A percentile compares a stretch with the other conserved stretches of the same genome.
These are phyloP conservation scores for Eunapius fragilis DNA, from an alignment of 37 sponge, comb jelly and placozoan genomes.

Conservation along the genomic window DNA sequence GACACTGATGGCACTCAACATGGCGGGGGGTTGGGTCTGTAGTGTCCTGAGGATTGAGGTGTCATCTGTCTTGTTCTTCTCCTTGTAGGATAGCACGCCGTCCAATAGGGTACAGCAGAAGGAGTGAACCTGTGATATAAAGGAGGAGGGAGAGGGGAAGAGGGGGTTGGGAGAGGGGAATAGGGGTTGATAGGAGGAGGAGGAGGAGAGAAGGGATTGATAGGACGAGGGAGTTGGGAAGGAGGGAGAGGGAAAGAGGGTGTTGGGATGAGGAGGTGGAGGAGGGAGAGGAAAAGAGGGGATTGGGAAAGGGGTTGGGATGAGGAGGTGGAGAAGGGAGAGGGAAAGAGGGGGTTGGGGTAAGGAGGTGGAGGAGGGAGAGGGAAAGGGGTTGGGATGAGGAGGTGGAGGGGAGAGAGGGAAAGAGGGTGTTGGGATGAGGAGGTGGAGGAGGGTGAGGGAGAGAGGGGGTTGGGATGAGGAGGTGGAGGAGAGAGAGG, in stretches of 20 bases:
- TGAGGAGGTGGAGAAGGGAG: background rate
- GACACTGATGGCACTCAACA: constrained; percentile 68
- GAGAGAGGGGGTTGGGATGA: too few relatives aligned
- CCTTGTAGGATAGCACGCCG: constrained; percentile 20
- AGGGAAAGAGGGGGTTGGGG: background rate
- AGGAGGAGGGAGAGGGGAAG: background rate
- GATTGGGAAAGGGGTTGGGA: background rate
- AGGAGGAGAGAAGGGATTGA: background rate
- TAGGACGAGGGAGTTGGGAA: background rate
- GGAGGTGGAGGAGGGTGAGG: background rate
- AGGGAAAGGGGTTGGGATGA: background rate
- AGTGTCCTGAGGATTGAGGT: constrained; percentile 33
- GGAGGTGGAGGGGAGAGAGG: background rate
- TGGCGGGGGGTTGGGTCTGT: constrained; percentile 57
- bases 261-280: background rate
- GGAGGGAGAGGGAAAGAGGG: background rate
- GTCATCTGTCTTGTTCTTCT: constrained; percentile 38
- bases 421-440: background rate
- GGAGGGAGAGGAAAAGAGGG: background rate
- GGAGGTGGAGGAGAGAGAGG: too few relatives aligned
- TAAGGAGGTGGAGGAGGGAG: background rate
- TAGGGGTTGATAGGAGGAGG: background rate
- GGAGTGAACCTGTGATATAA: constrained; percentile 38
- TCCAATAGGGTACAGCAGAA: constrained; percentile 54
- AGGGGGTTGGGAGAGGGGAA: background rate